Base-by-base conservation (phyloP, 2,797 vertebrate species). In the Catamblyrhynchus diadema region DNA sequence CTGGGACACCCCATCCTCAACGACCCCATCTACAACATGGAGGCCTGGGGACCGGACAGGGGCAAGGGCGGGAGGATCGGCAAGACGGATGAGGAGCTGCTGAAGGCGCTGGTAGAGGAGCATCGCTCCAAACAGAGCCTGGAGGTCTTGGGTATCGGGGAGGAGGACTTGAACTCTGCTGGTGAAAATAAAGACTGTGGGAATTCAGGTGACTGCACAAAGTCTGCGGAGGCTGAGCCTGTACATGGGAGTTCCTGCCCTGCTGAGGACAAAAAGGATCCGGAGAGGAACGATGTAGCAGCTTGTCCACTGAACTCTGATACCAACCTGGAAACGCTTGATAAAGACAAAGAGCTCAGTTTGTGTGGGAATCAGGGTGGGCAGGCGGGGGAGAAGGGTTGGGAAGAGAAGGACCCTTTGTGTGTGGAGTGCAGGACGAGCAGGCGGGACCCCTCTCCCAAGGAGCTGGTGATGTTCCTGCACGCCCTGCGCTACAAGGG, bases 401-500 rank as follows among this genome's bases (percentile, higher is more conserved):
- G 30, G 10, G 88, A 78, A 37, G 96, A 97, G 28, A 97, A 86
- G 96, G 99, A 99, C 93, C 96, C 97, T 50, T 97, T 99, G 47
- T 99, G 99, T 78, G 93, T 97, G 15, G 99, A 99, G 73, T 99
- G 99, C 95, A 98, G 97, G 88, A 93, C 98, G 2, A 94, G 97
- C 8, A 96, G 99, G 74, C 97, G 98, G 45, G 99, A 99, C 95
- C 99, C 99, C 1, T 98, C 98, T 24, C 98, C 99, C 75, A 97
- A 98, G 95, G 99, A 99, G 20, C 98, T 99, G 81, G 95, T 99
- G 86, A 99, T 99, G 99, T 99, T 98, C 91, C 98, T 99, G 9
- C 99, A 99, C 2, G 99, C 99, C 12, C 96, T 99, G 73, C 93
- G 98, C 50, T 99, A 99, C 95, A 99, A 99, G 97, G 99, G 99